Conservation (phyloP, 2,797 vertebrate genomes). For the Thalassophryne amazonica region DNA sequence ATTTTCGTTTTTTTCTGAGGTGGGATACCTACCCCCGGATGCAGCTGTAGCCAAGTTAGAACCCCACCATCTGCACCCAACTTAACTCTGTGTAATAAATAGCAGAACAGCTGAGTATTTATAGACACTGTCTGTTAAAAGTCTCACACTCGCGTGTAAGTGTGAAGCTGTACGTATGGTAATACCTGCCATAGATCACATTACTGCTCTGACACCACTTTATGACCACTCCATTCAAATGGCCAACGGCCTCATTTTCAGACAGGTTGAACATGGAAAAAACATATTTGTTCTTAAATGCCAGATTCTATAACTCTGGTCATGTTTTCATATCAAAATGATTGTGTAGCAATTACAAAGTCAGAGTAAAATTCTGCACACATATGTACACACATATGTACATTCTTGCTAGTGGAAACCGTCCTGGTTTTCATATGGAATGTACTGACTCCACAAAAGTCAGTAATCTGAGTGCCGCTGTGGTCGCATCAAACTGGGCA, state of each 20-base stretch:
- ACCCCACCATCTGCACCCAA: too few relatives aligned
- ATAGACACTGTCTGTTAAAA: slow-evolving; percentile 36
- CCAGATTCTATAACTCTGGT: too few relatives aligned
- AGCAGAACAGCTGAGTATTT: slow-evolving; percentile 46
- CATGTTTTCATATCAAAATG: too few relatives aligned
- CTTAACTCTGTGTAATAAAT: slow-evolving; percentile 44
- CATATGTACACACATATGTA: slow-evolving; percentile 22
- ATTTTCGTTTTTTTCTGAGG: too few relatives aligned
- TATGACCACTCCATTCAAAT: not conserved
- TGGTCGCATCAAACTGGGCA: not conserved
- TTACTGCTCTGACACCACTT: slow-evolving; percentile 52
- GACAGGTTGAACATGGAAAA: too few relatives aligned
- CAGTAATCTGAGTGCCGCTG: slow-evolving; percentile 21
- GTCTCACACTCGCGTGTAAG: slow-evolving; percentile 7
- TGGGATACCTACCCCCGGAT: too few relatives aligned
- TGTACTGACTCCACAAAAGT: slow-evolving; percentile 33
- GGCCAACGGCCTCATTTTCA: slow-evolving; percentile 2
- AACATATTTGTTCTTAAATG: too few relatives aligned
- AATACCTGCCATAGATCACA: slow-evolving; percentile 40
- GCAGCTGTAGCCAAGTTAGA: too few relatives aligned
- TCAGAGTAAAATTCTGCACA: too few relatives aligned
- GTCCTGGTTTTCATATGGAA: slow-evolving; percentile 26
- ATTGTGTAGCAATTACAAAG: too few relatives aligned
- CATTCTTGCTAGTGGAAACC: slow-evolving; percentile 22
- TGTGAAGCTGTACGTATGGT: slow-evolving; percentile 31